A percentile compares a stretch with the other conserved stretches of the same genome.
Evolutionary conservation across 53 echinoderm and acorn worm species (phyloP).

Genomic region (Glandiceps talaboti): DNA sequence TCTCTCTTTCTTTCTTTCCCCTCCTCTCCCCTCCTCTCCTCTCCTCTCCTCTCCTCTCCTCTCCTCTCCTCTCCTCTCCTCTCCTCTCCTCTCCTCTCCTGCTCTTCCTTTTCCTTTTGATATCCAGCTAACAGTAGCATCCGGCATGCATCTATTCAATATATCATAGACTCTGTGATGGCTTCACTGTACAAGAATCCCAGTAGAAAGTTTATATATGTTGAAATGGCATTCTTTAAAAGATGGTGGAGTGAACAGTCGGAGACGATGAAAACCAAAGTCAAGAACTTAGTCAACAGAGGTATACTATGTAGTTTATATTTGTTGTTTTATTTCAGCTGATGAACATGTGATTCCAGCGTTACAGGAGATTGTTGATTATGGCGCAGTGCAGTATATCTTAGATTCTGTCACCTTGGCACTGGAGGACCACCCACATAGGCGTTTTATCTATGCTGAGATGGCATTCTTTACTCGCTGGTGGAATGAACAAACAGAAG

Average conservation of each 20-base stretch:
- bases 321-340: background rate
- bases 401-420: constrained; percentile 68
- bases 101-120: too few relatives aligned
- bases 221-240: constrained; percentile 8
- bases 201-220: constrained; percentile 3
- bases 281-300: constrained; percentile 5
- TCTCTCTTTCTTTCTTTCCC: too few relatives aligned
- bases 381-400: constrained; percentile 90
- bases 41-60: too few relatives aligned
- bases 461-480: constrained; percentile 84
- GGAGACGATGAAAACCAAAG: background rate
- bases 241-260: constrained; percentile 6
- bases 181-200: background rate
- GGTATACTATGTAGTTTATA: background rate
- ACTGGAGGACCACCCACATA: constrained; percentile 49
- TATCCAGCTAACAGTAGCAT: constrained; percentile 10
- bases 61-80: background rate
- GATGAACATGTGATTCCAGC: background rate
- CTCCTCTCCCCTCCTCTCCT: too few relatives aligned
- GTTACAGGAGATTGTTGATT: constrained; percentile 46
- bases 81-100: too few relatives aligned
- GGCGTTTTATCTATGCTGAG: constrained; percentile 90
- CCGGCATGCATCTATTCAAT: constrained; percentile 2
- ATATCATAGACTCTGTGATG: constrained; percentile 1
- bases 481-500: constrained; percentile 77